These are phyloP conservation scores for Anarhynchus alexandrinus DNA, from an alignment of 2,113 vertebrate species.

Conservation along the genomic window DNA sequence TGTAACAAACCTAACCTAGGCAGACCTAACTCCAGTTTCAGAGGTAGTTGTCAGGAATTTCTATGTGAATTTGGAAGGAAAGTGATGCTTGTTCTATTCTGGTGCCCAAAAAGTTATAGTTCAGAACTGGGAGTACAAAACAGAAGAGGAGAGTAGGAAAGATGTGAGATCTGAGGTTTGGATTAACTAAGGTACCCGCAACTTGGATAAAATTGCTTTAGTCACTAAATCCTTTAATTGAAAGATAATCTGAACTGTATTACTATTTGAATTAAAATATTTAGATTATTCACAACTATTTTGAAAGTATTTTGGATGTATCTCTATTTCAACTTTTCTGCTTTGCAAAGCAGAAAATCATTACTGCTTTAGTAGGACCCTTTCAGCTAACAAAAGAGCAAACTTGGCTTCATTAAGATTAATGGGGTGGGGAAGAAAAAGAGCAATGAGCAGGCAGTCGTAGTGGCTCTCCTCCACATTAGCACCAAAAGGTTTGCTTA, in stretches of 20 bases:
- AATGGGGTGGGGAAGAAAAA: background rate
- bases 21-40: background rate
- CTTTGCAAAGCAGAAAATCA: background rate
- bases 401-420: background rate
- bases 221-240: background rate
- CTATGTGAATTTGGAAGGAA: background rate
- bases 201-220: background rate
- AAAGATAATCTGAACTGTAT: background rate
- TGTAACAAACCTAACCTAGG: background rate
- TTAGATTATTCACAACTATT: background rate
- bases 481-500: background rate
- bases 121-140: background rate
- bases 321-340: background rate
- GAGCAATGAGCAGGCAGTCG: background rate
- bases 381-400: background rate
- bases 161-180: background rate
- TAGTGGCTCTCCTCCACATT: background rate
- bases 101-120: background rate
- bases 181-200: background rate
- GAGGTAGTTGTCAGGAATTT: background rate
- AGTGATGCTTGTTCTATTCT: background rate
- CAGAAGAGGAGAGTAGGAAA: background rate
- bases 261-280: background rate
- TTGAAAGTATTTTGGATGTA: background rate
- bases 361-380: background rate